Conservation (phyloP, 2,888 invertebrate species). For the Cryptops parisi region DNA sequence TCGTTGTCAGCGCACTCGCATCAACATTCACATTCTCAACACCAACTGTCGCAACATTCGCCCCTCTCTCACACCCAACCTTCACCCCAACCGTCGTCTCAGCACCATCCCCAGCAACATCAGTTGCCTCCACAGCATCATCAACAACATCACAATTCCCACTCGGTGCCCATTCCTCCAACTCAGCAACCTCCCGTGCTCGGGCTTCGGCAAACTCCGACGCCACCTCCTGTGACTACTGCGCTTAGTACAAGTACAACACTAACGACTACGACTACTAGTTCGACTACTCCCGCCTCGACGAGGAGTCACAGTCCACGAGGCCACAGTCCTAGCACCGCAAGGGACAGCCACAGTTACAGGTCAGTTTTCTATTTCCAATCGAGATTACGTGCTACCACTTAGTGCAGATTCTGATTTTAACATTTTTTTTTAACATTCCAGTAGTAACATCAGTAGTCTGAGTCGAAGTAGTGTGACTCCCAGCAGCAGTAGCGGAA, state of each 20-base stretch:
- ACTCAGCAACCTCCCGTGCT: conserved; percentile 39
- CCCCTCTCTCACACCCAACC: conserved; percentile 24
- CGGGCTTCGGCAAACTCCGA: conserved; percentile 41
- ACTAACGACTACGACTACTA: conserved; percentile 15
- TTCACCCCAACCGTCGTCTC: conserved; percentile 37
- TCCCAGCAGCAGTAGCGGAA: conserved; percentile 27
- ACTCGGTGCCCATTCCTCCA: not conserved
- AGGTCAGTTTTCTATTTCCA: no score
- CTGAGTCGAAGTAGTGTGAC: conserved; percentile 56
- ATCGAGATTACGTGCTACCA: no score
- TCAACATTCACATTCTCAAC: conserved; percentile 31
- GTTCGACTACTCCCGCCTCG: conserved; percentile 11
- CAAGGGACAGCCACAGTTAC: conserved; percentile 67
- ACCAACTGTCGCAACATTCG: conserved; percentile 23
- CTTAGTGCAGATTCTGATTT: not conserved
- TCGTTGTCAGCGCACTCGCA: conserved; percentile 33
- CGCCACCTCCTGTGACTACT: conserved; percentile 17
- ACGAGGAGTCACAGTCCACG: conserved; percentile 10
- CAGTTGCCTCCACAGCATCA: conserved; percentile 24
- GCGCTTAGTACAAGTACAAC: conserved; percentile 11
- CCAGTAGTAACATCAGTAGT: conserved; percentile 68
- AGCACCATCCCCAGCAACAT: conserved; percentile 29
- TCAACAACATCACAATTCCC: conserved; percentile 4
- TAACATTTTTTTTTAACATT: conserved; percentile 23
- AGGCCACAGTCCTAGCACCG: conserved; percentile 37